Conservation (phyloP, 35 echinoderm and acorn worm genomes). For the Holothuria glaberrima region DNA sequence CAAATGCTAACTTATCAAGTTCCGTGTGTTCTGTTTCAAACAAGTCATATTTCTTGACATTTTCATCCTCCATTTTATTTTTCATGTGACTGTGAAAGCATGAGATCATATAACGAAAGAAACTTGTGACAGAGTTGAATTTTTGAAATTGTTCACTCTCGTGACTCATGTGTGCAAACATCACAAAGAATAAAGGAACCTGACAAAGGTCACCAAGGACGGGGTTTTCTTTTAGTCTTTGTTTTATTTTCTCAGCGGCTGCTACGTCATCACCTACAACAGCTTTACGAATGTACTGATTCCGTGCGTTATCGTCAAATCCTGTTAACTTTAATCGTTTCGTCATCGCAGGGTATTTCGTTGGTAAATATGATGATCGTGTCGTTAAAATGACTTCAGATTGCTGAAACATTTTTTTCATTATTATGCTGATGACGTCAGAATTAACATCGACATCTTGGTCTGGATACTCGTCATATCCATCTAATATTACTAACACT, state of each 20-base stretch:
- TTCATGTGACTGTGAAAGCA: background rate
- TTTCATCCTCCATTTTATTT: slow-evolving; percentile 21
- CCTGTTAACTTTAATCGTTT: slow-evolving; percentile 20
- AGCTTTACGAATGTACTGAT: background rate
- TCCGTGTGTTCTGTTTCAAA: background rate
- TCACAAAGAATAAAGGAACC: slow-evolving; percentile 18
- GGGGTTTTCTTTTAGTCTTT: slow-evolving; percentile 4
- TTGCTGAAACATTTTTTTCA: background rate
- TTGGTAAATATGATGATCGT: slow-evolving; percentile 7
- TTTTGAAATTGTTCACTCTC: background rate
- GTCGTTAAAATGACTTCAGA: slow-evolving; percentile 6
- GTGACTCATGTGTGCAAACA: slow-evolving; percentile 13
- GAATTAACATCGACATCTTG: background rate
- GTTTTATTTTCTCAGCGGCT: background rate
- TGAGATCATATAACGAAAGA: slow-evolving; percentile 24
- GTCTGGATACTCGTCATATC: slow-evolving; percentile 9
- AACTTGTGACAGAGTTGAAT: slow-evolving; percentile 2
- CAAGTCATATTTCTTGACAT: background rate
- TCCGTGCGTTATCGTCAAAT: background rate
- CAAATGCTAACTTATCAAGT: slow-evolving; percentile 1
- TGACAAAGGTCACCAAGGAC: slow-evolving; percentile 27
- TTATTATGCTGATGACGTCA: slow-evolving; percentile 1
- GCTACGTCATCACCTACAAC: background rate
- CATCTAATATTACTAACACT: slow-evolving; percentile 5
- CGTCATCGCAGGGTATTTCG: background rate